Evolutionary conservation across 2,797 vertebrate species (phyloP), one percentile per base, ranked within the genome.

Genomic region (Eremophila alpestris): DNA sequence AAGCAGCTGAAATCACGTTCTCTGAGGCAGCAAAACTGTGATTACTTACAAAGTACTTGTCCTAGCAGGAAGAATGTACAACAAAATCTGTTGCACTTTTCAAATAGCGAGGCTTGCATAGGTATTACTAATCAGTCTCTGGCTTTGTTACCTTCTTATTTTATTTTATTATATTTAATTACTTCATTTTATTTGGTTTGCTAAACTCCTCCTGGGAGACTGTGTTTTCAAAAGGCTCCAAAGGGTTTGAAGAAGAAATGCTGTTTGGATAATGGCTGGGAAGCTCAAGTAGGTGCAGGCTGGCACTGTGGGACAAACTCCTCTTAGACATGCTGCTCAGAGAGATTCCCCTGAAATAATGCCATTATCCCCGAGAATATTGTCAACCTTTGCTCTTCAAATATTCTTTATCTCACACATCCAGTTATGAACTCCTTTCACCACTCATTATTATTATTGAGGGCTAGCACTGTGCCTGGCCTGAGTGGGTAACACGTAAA

Each of bases 391-490:
- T 91, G 87, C 80, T 93, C 91, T 77, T 93, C 67, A 90, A 82
- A 83, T 91, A 77, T 71, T 76, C 85, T 91, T 86, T 94, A 63
- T 55, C 70, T 93, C 65, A 38, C 32, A 40, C 40, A 67, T 81
- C 41, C 70, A 67, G 74, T 95, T 96, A 91, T 64, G 77, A 94
- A 82, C 56, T 90, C 83, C 67, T 93, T 91, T 94, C 91, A 89
- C 41, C 59, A 91, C 74, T 91, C 87, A 63, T 89, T 83, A 89
- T 69, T 89, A 52, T 87, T 95, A 83, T 18, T 90, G 87, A 89
- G 78, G 87, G 58, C 90, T 92, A 92, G 68, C 38, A 16, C 7
- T 45, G 36, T 51, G 84, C 82, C 83, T 78, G 89, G 94, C 73
- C 76, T 0, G 3, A 87, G 78, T 8, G 41, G 49, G 76, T 73